Percentiles rank a stretch among this genome's conserved stretches.
These are phyloP conservation scores for Arenaria interpres DNA, from an alignment of 2,113 vertebrate genomes.

Conservation along the genomic window DNA sequence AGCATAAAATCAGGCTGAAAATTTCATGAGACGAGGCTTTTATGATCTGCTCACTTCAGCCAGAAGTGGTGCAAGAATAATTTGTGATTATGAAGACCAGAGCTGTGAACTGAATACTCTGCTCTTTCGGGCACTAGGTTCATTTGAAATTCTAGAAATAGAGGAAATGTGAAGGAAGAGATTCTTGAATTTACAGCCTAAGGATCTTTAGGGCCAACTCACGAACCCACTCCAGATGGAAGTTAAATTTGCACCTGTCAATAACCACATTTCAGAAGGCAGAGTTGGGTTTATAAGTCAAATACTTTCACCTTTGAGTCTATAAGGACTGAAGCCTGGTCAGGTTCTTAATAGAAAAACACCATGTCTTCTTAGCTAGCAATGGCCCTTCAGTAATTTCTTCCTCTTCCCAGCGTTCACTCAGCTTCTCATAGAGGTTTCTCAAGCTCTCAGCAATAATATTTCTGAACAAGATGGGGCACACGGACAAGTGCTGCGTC, in stretches of 20 bases:
- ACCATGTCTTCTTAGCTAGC: neutral
- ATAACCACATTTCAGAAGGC: neutral
- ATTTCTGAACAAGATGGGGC: neutral
- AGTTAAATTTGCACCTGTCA: neutral
- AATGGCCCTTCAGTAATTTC: neutral
- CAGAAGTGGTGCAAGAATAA: neutral
- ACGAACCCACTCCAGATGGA: neutral
- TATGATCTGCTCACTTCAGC: neutral
- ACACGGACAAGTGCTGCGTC: accelerated
- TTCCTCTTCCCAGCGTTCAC: neutral
- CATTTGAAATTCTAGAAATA: neutral
- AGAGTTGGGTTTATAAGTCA: neutral
- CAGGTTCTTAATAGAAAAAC: neutral
- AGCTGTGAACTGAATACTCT: neutral
- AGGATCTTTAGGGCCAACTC: neutral
- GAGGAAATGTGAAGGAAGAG: neutral
- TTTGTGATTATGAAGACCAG: neutral
- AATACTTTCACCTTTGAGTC: neutral
- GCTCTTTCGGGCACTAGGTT: neutral
- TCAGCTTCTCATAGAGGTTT: neutral
- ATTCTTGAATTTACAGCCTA: neutral
- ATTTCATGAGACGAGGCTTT: neutral
- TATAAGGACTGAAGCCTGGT: neutral
- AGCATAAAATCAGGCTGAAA: constrained; percentile 4
- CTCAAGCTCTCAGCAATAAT: neutral